Evolutionary conservation across 2,797 vertebrate species (phyloP).

Genomic region (Avahi laniger): DNA sequence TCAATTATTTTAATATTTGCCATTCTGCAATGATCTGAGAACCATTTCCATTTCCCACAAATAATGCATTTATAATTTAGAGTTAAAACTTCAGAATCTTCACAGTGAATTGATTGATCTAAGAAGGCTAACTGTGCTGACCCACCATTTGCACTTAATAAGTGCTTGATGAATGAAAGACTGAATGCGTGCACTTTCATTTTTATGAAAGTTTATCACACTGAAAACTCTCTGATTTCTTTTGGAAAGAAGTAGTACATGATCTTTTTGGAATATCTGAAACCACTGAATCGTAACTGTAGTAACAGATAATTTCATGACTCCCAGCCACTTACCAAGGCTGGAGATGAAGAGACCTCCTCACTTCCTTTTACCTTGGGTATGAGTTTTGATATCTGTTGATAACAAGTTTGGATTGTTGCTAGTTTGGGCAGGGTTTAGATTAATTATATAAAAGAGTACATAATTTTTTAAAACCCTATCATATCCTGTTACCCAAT

Average conservation of each 20-base stretch:
- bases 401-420: slow-evolving; percentile 31
- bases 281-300: neutral
- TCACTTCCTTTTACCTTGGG: neutral
- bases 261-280: neutral
- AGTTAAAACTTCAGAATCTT: neutral
- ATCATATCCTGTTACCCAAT: slow-evolving; percentile 11
- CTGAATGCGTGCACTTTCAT: neutral
- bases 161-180: neutral
- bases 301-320: neutral
- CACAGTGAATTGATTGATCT: neutral
- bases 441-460: slow-evolving; percentile 48
- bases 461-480: neutral
- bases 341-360: neutral
- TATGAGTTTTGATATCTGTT: slow-evolving; percentile 30
- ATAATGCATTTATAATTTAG: neutral
- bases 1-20: slow-evolving; percentile 7
- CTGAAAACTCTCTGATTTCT: neutral
- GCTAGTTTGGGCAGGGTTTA: slow-evolving; percentile 19
- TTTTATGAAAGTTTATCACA: neutral
- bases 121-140: neutral
- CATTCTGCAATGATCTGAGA: neutral
- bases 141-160: neutral
- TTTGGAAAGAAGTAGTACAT: neutral
- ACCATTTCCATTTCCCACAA: neutral
- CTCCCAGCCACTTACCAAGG: neutral